Evolutionary conservation across 2,888 invertebrate genomes (phyloP).

Genomic region (Apantesis nais): DNA sequence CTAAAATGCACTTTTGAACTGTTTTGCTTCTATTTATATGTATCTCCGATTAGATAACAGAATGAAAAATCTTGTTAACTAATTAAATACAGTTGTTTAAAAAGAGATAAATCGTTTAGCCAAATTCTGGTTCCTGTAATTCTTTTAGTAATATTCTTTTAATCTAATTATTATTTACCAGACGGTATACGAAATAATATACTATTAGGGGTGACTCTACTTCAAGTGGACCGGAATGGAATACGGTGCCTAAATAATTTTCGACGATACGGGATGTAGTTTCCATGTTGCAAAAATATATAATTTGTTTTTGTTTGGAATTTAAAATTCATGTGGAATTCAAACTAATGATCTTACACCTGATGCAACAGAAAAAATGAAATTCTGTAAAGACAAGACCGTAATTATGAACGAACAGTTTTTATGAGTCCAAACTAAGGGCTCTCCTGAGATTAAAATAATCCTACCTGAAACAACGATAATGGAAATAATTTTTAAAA

Average conservation of each 20-base stretch:
- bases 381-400: constrained; percentile 12
- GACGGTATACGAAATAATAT: no score
- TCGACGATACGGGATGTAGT: not conserved
- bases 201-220: not conserved
- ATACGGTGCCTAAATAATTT: not conserved
- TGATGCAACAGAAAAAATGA: constrained; percentile 1
- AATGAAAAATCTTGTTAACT: not conserved
- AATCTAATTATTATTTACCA: no score
- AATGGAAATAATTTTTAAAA: constrained; percentile 40
- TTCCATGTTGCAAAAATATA: not conserved
- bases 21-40: not conserved
- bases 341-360: no score
- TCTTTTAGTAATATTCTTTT: no score
- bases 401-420: constrained; percentile 15
- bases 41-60: not conserved
- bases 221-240: not conserved
- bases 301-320: not conserved
- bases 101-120: not conserved
- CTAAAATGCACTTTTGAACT: not conserved
- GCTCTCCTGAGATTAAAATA: constrained; percentile 40
- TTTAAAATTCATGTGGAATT: not conserved
- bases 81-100: not conserved
- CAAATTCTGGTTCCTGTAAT: not conserved
- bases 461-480: constrained; percentile 33
- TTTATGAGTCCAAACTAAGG: constrained; percentile 34